Evolutionary conservation across 2,113 vertebrate species (phyloP), one percentile per base, ranked within the genome.

Genomic region (Eolophus roseicapilla): DNA sequence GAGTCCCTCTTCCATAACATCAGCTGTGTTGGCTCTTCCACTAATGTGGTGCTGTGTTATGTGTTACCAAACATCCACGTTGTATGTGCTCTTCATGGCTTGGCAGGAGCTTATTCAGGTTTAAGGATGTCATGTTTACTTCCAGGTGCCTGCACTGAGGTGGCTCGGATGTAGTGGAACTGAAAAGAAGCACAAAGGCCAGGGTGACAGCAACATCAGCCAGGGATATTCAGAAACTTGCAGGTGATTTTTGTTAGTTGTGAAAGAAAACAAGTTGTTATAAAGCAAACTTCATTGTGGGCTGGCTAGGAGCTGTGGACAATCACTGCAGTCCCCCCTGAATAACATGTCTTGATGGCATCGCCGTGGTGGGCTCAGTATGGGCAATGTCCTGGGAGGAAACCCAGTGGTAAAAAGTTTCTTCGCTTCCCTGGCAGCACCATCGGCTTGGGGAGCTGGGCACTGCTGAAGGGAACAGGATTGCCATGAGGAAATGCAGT

Each of bases 391-490:
- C 43, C 63, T 68, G 47, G 41, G 12, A 39, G 52, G 17, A 84
- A 49, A n/a, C 13, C 3, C 46, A 53, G 11, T 17, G 18, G 16
- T 39, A 52, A 37, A 82, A 89, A 35, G 7, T 20, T 2, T 57
- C 57, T 60, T 47, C 27, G 52, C 31, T 53, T 87, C 47, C 52
- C n/a, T 73, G 78, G 67, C 82, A 73, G 68, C 47, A 11, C 47
- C 35, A 8, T 11, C 21, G 35, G 6, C 57, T 86, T 47, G 24
- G 47, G 74, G 52, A 62, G 41, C 67, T 37, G 25, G 4, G 29
- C 4, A 0, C 39, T 68, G 47, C 31, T 27, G 1, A 4, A 9
- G 21, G 31, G 41, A 13, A 3, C 28, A 47, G n/a, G 5, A 11
- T 11, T 74, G 46, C 29, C 35, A 13, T 46, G 27, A n/a, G 24